Evolutionary conservation across 2,888 invertebrate genomes (phyloP).

Genomic region (Eilema sororculum): DNA sequence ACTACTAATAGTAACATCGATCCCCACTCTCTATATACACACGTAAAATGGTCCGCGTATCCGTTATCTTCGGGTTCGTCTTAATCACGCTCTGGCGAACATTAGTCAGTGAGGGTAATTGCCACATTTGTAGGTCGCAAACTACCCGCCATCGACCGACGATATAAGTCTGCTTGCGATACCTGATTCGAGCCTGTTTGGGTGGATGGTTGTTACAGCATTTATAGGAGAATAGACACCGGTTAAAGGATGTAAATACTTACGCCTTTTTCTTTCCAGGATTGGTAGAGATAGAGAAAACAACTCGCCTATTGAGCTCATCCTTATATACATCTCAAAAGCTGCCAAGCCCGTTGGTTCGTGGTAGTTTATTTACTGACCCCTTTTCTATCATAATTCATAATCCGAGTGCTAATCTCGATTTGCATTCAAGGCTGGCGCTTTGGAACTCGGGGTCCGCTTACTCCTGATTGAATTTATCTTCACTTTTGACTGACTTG

Average conservation of each 20-base stretch:
- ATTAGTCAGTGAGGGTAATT: constrained; percentile 78
- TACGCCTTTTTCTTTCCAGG: too few species aligned
- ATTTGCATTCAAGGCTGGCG: too few species aligned
- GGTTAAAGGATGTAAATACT: background rate
- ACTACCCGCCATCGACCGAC: constrained; percentile 49
- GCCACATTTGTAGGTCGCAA: constrained; percentile 78
- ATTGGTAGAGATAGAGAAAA: too few species aligned
- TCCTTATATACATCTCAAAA: too few species aligned
- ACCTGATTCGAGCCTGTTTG: constrained; percentile 20
- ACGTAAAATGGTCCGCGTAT: constrained; percentile 44
- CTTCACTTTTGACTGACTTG: too few species aligned
- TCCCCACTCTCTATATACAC: constrained; percentile 11
- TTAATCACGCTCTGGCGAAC: constrained; percentile 76
- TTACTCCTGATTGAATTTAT: too few species aligned
- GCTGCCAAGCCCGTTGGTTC: too few species aligned
- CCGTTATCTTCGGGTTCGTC: constrained; percentile 71
- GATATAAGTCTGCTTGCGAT: constrained; percentile 18
- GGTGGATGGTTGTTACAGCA: constrained; percentile 22
- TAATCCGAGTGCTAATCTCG: too few species aligned
- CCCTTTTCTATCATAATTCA: too few species aligned
- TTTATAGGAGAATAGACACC: background rate
- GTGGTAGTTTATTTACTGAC: too few species aligned
- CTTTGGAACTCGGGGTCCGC: too few species aligned
- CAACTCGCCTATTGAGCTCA: too few species aligned
- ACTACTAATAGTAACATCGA: constrained; percentile 11